Evolutionary conservation across 2,888 invertebrate genomes (phyloP), one percentile per base, ranked within the genome.

Genomic region (Apocheima hispidaria): DNA sequence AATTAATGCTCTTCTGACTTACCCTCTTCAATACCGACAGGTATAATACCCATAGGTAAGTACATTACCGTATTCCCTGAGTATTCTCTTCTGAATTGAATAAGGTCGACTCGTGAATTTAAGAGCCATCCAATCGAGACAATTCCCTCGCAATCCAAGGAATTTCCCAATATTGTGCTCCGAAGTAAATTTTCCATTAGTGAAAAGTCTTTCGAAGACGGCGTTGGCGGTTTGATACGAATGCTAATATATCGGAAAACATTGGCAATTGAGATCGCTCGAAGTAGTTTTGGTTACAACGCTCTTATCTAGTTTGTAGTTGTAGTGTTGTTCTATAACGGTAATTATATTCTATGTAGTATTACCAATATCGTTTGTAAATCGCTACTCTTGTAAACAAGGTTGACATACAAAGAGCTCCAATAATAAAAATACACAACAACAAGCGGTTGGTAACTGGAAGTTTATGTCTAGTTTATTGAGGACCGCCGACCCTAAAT

Each of bases 141-240:
- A 73, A 76, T 72, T 74, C 72, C 46, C 44, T 20, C 21, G 61
- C 71, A 72, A 76, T 75, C 60, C 62, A 23, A 20, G 71, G 78
- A 77, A 81, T 80, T 80, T 76, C 63, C 69, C 75, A 79, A 82
- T 80, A 79, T 75, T 71, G 74, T 73, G 75, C 73, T 70, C 71
- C 35, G 69, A 73, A 78, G 73, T 77, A 78, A 77, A 79, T 80
- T 78, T 77, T 77, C 77, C 75, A 78, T 79, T 77, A 77, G 70
- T 69, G 69, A 71, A 72, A 72, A 71, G 69, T 71, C 68, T 69
- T 63, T 64, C 56, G 50, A 18, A 23, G 52, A 38, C n/a, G n/a
- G n/a, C 23, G 51, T 53, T 41, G 55, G 28, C 18, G 41, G 41
- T 41, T 43, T 48, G 51, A 33, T 52, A 48, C 40, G 51, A 23